These are phyloP conservation scores for Isotomurus palustris DNA, from an alignment of 2,888 invertebrate species.

Conservation along the genomic window DNA sequence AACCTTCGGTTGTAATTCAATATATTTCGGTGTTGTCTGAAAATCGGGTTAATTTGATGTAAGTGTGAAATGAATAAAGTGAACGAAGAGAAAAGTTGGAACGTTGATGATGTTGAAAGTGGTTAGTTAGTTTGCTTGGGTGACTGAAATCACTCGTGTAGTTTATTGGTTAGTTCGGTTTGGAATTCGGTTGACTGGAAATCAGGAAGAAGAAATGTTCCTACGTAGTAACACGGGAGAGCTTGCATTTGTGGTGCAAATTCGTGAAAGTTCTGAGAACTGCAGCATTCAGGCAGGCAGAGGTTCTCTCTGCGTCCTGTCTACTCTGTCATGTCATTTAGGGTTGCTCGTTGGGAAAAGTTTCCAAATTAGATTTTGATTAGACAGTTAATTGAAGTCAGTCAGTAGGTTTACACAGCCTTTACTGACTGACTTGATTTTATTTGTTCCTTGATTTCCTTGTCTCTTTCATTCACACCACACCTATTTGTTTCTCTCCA, in stretches of 20 bases:
- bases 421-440: conserved; percentile 1
- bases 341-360: conserved; percentile 30
- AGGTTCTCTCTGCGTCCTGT: conserved; percentile 3
- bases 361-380: conserved; percentile 43
- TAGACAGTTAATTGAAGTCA: conserved; percentile 42
- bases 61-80: no score
- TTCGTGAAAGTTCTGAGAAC: no score
- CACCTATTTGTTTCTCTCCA: no score
- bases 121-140: conserved; percentile 4
- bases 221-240: not conserved
- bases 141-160: no score
- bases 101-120: not conserved
- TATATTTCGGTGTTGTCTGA: no score
- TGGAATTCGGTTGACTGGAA: conserved; percentile 4
- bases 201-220: not conserved
- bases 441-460: conserved; percentile 16
- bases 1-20: no score
- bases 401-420: conserved; percentile 23
- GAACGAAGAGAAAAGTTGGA: no score
- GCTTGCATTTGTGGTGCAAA: no score
- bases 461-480: conserved; percentile 4
- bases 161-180: no score
- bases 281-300: not conserved
- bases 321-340: conserved; percentile 32
- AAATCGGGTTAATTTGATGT: no score